Evolutionary conservation across 1,140 invertebrate species (phyloP), one percentile per base, ranked within the genome.

Genomic region (Arion vulgaris): DNA sequence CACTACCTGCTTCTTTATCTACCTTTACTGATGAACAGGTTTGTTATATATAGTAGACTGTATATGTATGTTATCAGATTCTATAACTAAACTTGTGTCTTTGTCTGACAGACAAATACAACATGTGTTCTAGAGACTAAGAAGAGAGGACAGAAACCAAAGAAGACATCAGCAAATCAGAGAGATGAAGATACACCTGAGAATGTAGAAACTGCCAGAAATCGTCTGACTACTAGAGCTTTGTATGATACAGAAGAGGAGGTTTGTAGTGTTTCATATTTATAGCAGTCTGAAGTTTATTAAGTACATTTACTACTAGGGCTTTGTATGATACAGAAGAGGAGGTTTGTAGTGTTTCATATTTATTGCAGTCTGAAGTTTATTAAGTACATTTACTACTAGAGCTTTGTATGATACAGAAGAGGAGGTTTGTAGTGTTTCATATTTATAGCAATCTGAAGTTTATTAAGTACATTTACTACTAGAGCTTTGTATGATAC

Each of bases 301-400:
- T n/a, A n/a, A n/a, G n/a, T n/a, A n/a, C n/a, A n/a, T 86, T 92
- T 45, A 87, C 88, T 38, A 88, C 89, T 13, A 80, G 91, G 36
- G 92, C 92, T 28, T 85, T 92, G 0, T 92, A 92, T 87, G 92
- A 92, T 81, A 92, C 92, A 38, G 92, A 92, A 74, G 90, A 91
- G 38, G 91, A 90, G 87, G 89, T 81, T 1, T 51, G 68, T 53
- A 49, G 9, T 1, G 9, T 45, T 69, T 68, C 4, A n/a, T n/a
- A n/a, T 26, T 57, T 78, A 32, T 51, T n/a, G n/a, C n/a, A n/a
- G n/a, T n/a, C n/a, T n/a, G n/a, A n/a, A 51, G n/a, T n/a, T n/a
- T n/a, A n/a, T n/a, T n/a, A n/a, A n/a, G n/a, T n/a, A n/a, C n/a
- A n/a, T 86, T 92, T 45, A 87, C 88, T 38, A 88, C 89, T 13